Evolutionary conservation across 2,113 vertebrate genomes (phyloP), one percentile per base, ranked within the genome.

Genomic region (Melanerpes aurifrons): DNA sequence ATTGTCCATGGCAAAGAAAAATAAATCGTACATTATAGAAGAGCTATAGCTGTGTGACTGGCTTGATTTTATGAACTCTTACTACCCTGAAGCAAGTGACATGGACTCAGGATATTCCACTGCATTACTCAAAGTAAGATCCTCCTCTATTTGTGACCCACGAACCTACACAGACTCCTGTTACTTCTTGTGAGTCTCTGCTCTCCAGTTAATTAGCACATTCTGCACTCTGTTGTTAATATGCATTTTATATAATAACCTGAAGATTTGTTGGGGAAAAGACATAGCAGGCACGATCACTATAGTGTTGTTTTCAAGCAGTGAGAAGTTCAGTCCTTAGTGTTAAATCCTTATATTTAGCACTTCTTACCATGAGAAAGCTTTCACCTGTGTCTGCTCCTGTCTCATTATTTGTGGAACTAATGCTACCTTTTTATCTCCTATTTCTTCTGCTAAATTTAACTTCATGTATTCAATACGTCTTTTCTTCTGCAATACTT

Each of bases 1-100:
- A 86, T 87, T 78, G 76, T 79, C 43, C 61, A 19, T 37, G 90
- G 69, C 85, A 92, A 87, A 79, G 26, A 72, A 94, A 95, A 95
- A 78, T 24, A 82, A 79, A 82, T 54, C 56, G 54, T 89, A 84
- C 47, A 22, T 82, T 64, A 68, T 53, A 53, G 66, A 63, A 53
- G 72, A 93, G 86, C 69, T 90, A 93, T 81, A 88, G 61, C 61
- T 71, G 40, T 67, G 61, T 28, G 63, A 68, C 43, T 74, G 48
- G 13, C 61, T 94, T 83, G 75, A 86, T 91, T 93, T 95, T 77
- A 91, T 74, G 87, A 90, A 61, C 72, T 61, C 64, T 82, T 59
- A 48, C 57, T 83, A 22, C 61, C 69, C 57, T 57, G 43, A 72
- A 93, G 76, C 87, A 91, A 88, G 48, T 57, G 61, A 61, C 66